phyloP scores from a whole-genome alignment of 1,140 invertebrate species.

The Adelges cooleyi region DNA sequence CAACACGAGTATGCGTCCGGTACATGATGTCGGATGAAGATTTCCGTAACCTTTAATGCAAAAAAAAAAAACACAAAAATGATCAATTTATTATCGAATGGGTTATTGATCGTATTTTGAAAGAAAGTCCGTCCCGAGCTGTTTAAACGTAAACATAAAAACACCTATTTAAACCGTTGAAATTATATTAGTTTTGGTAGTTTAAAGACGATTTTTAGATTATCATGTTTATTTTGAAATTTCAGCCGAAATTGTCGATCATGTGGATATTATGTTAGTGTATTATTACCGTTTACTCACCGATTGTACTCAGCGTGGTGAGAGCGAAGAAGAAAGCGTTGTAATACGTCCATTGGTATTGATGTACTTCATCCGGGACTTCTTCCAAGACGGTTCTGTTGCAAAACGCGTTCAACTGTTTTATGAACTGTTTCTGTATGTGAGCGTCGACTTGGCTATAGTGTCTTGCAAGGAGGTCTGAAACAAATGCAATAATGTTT shows the following conservation, averaged over 20 bases:
- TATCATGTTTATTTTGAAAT: too few species aligned
- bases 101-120: too few species aligned
- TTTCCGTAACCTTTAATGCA: conserved; percentile 65
- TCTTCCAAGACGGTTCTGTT: conserved; percentile 31
- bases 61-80: too few species aligned
- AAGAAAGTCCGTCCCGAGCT: too few species aligned
- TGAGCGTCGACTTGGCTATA: not conserved
- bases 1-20: conserved; percentile 78
- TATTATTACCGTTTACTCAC: too few species aligned
- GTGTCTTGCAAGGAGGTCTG: conserved; percentile 27
- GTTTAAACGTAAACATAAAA: too few species aligned
- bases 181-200: too few species aligned
- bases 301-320: conserved; percentile 88
- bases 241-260: too few species aligned
- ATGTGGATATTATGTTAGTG: too few species aligned
- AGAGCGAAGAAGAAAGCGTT: conserved; percentile 90
- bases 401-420: conserved; percentile 30
- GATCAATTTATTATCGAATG: too few species aligned
- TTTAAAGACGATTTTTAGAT: too few species aligned
- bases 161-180: too few species aligned
- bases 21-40: conserved; percentile 67
- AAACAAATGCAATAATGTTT: not conserved
- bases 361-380: not conserved
- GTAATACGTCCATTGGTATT: conserved; percentile 70
- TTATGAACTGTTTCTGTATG: conserved; percentile 12